Evolutionary conservation across 2,113 vertebrate genomes (phyloP).

Genomic region (Stictonetta naevosa): DNA sequence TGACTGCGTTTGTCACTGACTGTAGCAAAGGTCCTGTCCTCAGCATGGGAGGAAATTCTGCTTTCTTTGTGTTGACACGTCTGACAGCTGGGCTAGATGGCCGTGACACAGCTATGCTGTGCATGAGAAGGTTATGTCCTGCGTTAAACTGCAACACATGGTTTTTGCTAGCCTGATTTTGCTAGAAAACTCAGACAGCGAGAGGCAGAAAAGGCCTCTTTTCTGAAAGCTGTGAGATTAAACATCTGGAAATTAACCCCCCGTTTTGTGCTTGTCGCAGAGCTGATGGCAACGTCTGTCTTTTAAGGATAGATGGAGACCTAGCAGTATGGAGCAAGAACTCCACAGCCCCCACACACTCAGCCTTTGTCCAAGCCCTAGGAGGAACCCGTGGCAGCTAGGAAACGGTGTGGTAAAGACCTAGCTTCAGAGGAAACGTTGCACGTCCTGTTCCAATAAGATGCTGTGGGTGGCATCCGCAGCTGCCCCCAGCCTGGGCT

Average conservation of each 20-base stretch:
- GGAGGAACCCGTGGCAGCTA: not conserved
- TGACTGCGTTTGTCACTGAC: not conserved
- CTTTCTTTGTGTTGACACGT: not conserved
- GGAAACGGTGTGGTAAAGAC: not conserved
- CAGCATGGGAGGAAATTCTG: not conserved
- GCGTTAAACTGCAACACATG: accelerated
- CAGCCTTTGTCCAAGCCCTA: not conserved
- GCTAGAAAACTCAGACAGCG: too few species aligned
- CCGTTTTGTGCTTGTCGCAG: not conserved
- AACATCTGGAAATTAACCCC: not conserved
- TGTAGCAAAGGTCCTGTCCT: not conserved
- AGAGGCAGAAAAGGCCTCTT: not conserved
- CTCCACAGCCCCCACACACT: too few species aligned
- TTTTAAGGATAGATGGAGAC: not conserved
- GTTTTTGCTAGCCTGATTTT: too few species aligned
- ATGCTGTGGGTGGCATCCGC: not conserved
- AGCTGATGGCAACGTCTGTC: not conserved
- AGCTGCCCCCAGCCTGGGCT: not conserved
- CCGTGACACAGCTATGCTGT: not conserved
- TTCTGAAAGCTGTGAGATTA: not conserved
- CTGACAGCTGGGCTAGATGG: not conserved
- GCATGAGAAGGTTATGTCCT: accelerated
- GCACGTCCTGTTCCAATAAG: not conserved
- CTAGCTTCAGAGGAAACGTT: not conserved
- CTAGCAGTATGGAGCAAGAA: not conserved